Base-by-base conservation (phyloP, 2,888 invertebrate species). In the Perithous albicinctus region DNA sequence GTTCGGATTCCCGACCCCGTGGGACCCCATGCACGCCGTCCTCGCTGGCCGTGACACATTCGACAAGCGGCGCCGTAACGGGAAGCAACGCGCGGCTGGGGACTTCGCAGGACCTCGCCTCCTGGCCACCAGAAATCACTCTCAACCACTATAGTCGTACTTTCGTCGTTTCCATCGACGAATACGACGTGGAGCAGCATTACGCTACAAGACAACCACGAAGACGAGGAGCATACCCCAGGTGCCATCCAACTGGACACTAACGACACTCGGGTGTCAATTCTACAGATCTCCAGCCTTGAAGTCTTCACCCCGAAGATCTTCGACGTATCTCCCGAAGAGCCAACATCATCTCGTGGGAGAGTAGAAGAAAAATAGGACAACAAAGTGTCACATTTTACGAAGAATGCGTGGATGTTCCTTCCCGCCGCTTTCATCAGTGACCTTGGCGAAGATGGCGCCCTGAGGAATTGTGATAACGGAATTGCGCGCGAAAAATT, bases 41-140 rank as follows among this genome's bases (percentile, higher is more conserved):
- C 90, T 89, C 87, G 88, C 90, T 88, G 90, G 89, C 91, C 91
- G 91, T 92, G 92, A 92, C 92, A 92, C 92, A 92, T 92, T 92
- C 92, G 92, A 92, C 92, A 92, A 92, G 92, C 92, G 92, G 91
- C 92, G 91, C 91, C 91, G 92, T 92, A 92, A 92, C 92, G 92
- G 91, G 92, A 92, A 92, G 90, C 91, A 92, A 92, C 92, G 92
- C 90, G 92, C 92, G 91, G 89, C 92, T 92, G 86, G 92, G 92
- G 92, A 92, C 92, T 89, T 91, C 86, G 88, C 78, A 82, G 80
- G 82, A 82, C 84, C 80, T 81, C 78, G 78, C 81, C 80, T 82
- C 84, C 82, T 82, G 73, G 67, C 80, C 70, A 78, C 70, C 73
- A 66, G 78, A 78, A 78, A 84, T 80, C 73, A 80, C 74, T 80